Evolutionary conservation across 2,797 vertebrate genomes (phyloP).

Genomic region (Naso thynnoides): DNA sequence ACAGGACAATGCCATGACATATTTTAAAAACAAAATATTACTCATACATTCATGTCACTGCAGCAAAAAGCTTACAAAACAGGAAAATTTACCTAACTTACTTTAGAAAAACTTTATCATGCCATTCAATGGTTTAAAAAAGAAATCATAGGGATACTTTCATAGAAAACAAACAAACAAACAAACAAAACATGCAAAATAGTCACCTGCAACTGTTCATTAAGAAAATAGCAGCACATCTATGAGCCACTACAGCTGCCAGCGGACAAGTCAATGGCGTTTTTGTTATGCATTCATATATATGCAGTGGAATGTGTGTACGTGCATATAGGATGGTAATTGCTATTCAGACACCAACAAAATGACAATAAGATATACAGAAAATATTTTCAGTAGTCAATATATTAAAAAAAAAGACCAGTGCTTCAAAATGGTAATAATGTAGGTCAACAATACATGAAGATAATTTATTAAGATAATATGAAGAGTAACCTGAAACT

Average conservation of each 20-base stretch:
- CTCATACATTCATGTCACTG: too few relatives aligned
- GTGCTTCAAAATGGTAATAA: too few relatives aligned
- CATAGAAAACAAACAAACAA: background rate
- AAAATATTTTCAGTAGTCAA: too few relatives aligned
- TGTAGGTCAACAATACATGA: too few relatives aligned
- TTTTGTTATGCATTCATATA: slow-evolving; percentile 6
- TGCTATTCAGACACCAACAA: background rate
- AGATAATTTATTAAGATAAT: too few relatives aligned
- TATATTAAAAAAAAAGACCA: too few relatives aligned
- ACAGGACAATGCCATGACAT: too few relatives aligned
- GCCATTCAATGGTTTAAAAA: background rate
- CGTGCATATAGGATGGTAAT: background rate
- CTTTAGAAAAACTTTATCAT: too few relatives aligned
- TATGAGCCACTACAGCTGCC: slow-evolving; percentile 8
- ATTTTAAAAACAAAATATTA: too few relatives aligned
- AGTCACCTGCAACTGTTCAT: background rate
- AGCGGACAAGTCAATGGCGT: background rate
- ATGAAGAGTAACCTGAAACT: background rate
- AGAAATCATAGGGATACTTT: background rate
- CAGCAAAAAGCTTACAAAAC: too few relatives aligned
- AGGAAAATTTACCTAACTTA: too few relatives aligned
- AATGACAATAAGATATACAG: background rate
- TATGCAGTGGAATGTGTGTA: background rate
- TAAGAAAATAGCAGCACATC: background rate
- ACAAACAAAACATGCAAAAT: slow-evolving; percentile 10